These are phyloP conservation scores for Tachina fera DNA, from an alignment of 2,888 invertebrate species.

Conservation along the genomic window DNA sequence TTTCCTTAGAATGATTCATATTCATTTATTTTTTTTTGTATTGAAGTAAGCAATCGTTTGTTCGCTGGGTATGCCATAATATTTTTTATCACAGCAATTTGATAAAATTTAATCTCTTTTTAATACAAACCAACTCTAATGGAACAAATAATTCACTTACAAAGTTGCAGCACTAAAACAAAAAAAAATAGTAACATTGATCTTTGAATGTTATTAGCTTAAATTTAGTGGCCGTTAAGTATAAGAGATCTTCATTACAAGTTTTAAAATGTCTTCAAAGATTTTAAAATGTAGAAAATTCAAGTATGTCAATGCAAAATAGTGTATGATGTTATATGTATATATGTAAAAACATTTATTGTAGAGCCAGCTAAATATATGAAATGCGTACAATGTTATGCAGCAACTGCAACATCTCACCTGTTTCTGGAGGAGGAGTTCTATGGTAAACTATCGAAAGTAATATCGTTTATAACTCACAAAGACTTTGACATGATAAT, in stretches of 20 bases:
- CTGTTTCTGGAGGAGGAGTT: not conserved
- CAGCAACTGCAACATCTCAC: not conserved
- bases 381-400: slow-evolving; percentile 8
- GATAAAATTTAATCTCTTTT: not conserved
- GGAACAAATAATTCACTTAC: not conserved
- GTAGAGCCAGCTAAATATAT: not conserved
- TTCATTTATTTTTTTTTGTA: no score
- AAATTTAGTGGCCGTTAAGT: not conserved
- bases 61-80: not conserved
- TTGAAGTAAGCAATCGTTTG: not conserved
- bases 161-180: not conserved
- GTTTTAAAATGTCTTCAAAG: not conserved
- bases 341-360: no score
- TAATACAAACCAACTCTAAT: not conserved
- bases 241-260: slow-evolving; percentile 1
- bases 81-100: not conserved
- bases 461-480: not conserved
- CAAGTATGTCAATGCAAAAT: not conserved
- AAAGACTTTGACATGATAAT: not conserved
- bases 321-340: not conserved
- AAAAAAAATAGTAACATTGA: no score
- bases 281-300: not conserved
- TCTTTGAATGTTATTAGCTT: not conserved
- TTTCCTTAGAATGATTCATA: no score
- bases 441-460: not conserved